Conservation (phyloP, 2,888 invertebrate genomes). For the Nomada ferruginata region DNA sequence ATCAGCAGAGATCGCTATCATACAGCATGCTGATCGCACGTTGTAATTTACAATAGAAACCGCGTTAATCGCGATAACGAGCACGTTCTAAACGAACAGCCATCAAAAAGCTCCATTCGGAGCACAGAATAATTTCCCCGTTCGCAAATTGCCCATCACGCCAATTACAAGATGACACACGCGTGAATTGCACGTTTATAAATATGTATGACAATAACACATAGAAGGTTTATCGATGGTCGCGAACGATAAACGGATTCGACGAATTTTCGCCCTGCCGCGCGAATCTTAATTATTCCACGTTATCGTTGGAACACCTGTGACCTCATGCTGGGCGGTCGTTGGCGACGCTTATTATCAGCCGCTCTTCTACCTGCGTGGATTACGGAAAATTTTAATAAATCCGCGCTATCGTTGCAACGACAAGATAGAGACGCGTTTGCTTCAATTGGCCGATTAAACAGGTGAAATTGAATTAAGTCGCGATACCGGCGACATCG, state of each 20-base stretch:
- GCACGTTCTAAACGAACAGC: background rate
- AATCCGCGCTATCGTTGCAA: slow-evolving; percentile 1
- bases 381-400: slow-evolving; percentile 11
- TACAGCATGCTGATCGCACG: slow-evolving; percentile 5
- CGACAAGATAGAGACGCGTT: background rate
- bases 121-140: background rate
- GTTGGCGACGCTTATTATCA: background rate
- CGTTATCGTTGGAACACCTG: slow-evolving; percentile 19
- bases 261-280: background rate
- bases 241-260: background rate
- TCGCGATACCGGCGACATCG: background rate
- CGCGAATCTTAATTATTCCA: slow-evolving; percentile 29
- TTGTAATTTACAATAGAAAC: slow-evolving; percentile 8
- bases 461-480: background rate
- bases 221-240: background rate
- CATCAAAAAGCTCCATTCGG: background rate
- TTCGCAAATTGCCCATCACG: background rate
- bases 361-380: background rate
- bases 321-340: background rate
- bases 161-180: no score
- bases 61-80: slow-evolving; percentile 43
- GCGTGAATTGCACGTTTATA: background rate
- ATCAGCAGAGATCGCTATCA: slow-evolving; percentile 47
- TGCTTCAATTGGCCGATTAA: background rate
- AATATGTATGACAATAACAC: background rate